These are phyloP conservation scores for Phrynocephalus vlangalii DNA, from an alignment of 2,797 vertebrate genomes.

Conservation along the genomic window DNA sequence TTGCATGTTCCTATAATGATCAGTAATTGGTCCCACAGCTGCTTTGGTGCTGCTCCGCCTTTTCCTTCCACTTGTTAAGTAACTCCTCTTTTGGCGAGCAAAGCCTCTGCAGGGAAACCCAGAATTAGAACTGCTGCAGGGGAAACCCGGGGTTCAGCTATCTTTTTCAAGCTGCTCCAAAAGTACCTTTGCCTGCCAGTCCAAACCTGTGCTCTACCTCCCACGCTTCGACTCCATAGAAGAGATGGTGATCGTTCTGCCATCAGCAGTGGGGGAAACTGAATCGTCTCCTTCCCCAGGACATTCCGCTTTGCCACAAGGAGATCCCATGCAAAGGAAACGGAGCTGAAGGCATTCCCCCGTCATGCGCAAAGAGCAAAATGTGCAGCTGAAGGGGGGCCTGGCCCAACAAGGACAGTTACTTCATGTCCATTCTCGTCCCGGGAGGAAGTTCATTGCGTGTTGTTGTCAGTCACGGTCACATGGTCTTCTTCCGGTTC, in stretches of 20 bases:
- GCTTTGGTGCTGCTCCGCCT: background rate
- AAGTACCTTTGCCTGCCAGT: background rate
- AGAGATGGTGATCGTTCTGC: background rate
- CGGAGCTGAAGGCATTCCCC: background rate
- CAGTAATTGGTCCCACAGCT: background rate
- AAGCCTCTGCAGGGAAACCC: slow-evolving; percentile 2
- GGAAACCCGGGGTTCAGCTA: background rate
- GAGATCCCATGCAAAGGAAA: background rate
- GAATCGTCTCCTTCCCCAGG: background rate
- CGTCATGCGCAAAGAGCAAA: background rate
- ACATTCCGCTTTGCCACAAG: background rate
- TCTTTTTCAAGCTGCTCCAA: background rate
- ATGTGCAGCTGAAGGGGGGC: background rate
- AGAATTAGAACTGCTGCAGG: background rate
- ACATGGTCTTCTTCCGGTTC: too few species aligned
- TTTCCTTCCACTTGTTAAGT: slow-evolving; percentile 9
- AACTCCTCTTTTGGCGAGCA: background rate
- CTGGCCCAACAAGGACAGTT: too few species aligned
- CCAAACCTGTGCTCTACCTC: background rate
- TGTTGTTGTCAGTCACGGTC: too few species aligned
- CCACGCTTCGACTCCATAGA: background rate
- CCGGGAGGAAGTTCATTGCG: too few species aligned
- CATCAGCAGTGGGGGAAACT: background rate
- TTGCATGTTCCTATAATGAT: background rate
- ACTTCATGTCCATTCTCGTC: too few species aligned